These are phyloP conservation scores for Sclerodermus sp. DNA, from an alignment of 2,888 invertebrate species.

Conservation along the genomic window DNA sequence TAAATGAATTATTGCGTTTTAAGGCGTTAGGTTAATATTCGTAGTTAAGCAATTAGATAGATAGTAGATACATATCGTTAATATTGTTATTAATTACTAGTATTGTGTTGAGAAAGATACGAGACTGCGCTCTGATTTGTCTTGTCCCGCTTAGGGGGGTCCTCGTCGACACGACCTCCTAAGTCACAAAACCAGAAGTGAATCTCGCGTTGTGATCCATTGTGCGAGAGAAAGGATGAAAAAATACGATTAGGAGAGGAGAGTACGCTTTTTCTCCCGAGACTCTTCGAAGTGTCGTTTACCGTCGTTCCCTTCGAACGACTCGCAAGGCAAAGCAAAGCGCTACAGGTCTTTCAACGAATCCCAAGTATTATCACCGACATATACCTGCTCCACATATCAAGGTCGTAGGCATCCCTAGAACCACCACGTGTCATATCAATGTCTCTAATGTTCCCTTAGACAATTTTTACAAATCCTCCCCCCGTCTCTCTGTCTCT, in stretches of 20 bases:
- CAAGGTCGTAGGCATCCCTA: constrained; percentile 51
- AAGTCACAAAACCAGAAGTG: too few species aligned
- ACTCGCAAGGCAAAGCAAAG: constrained; percentile 43
- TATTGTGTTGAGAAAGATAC: constrained; percentile 42
- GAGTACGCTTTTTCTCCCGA: too few species aligned
- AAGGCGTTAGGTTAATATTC: constrained; percentile 46
- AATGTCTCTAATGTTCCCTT: constrained; percentile 40
- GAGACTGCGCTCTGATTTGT: constrained; percentile 46
- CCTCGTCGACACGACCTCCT: too few species aligned
- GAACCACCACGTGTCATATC: constrained; percentile 51
- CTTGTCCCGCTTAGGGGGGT: too few species aligned
- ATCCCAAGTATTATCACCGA: constrained; percentile 52
- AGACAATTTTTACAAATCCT: neutral
- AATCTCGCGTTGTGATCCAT: too few species aligned
- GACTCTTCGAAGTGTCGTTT: too few species aligned
- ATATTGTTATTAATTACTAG: constrained; percentile 49
- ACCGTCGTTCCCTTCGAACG: too few species aligned
- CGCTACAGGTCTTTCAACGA: constrained; percentile 30
- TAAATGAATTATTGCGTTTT: constrained; percentile 37
- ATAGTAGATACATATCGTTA: constrained; percentile 50
- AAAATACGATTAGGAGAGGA: too few species aligned
- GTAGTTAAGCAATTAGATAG: constrained; percentile 40
- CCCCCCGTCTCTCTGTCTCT: neutral
- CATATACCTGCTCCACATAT: constrained; percentile 53
- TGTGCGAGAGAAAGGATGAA: too few species aligned